Percentiles rank a stretch among this genome's conserved stretches.
Conservation (phyloP, 92 coral and sea anemone genomes). For the Porites lobata region DNA sequence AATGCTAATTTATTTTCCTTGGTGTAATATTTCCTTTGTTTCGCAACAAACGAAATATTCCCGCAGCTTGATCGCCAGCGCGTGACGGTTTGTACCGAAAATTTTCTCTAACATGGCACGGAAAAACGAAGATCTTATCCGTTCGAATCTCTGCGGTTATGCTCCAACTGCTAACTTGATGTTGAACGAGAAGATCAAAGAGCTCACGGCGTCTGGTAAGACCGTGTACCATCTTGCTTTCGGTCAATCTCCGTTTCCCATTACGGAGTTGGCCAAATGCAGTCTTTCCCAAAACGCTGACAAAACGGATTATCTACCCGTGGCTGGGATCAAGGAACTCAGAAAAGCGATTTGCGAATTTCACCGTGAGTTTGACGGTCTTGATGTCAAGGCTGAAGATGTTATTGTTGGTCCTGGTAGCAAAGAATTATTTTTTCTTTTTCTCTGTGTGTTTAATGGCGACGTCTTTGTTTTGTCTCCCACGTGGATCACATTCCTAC, state of each 20-base stretch:
- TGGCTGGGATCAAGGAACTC: slow-evolving; percentile 52
- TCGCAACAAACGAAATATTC: too few relatives aligned
- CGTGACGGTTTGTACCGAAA: too few relatives aligned
- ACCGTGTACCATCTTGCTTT: slow-evolving; percentile 66
- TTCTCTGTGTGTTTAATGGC: slow-evolving; percentile 56
- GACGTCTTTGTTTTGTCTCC: slow-evolving; percentile 71
- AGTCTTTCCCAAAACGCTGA: slow-evolving; percentile 52
- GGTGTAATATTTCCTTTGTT: too few relatives aligned
- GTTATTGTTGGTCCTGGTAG: slow-evolving; percentile 73
- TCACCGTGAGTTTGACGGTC: slow-evolving; percentile 63
- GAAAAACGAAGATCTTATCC: slow-evolving; percentile 5
- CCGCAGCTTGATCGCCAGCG: too few relatives aligned
- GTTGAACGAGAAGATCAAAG: slow-evolving; percentile 64
- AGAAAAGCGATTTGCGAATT: slow-evolving; percentile 66
- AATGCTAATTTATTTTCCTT: too few relatives aligned
- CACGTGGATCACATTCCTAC: slow-evolving; percentile 60
- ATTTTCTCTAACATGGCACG: not conserved
- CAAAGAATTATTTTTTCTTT: slow-evolving; percentile 65
- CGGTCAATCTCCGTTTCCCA: slow-evolving; percentile 76
- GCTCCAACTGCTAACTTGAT: slow-evolving; percentile 57
- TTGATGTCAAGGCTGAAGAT: slow-evolving; percentile 44
- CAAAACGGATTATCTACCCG: slow-evolving; percentile 61
- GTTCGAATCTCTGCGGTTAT: slow-evolving; percentile 42
- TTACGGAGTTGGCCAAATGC: slow-evolving; percentile 40
- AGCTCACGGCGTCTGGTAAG: slow-evolving; percentile 46